Conservation (phyloP, 1,140 invertebrate species). For the Drosophila mauritiana region DNA sequence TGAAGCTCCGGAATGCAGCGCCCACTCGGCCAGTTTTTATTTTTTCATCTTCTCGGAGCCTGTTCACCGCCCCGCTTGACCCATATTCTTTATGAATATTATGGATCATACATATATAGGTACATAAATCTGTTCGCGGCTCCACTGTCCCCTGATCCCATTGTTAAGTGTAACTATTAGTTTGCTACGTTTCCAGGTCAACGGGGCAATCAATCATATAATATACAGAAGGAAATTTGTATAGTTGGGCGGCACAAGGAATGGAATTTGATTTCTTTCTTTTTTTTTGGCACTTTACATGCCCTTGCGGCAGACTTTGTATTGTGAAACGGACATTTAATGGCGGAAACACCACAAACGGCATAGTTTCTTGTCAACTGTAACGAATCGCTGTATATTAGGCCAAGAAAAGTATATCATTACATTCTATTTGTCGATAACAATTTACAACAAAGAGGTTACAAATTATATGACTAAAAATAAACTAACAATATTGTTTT, state of each 20-base stretch:
- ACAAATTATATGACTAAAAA: not conserved
- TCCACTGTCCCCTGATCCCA: slow-evolving; percentile 50
- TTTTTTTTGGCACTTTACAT: slow-evolving; percentile 49
- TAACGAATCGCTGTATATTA: slow-evolving; percentile 9
- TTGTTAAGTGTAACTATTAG: slow-evolving; percentile 83
- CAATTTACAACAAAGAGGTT: not conserved
- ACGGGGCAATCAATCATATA: slow-evolving; percentile 82
- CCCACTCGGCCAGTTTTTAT: slow-evolving; percentile 57
- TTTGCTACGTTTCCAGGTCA: slow-evolving; percentile 77
- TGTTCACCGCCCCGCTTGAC: slow-evolving; percentile 63
- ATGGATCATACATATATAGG: slow-evolving; percentile 3
- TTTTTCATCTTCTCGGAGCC: slow-evolving; percentile 46
- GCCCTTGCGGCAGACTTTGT: slow-evolving; percentile 44
- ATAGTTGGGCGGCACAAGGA: slow-evolving; percentile 51
- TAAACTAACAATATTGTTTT: too few relatives aligned
- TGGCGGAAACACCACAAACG: slow-evolving; percentile 17
- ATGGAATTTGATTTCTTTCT: slow-evolving; percentile 37
- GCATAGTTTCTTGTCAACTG: slow-evolving; percentile 23
- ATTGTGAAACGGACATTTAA: slow-evolving; percentile 27
- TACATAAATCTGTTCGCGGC: slow-evolving; percentile 2
- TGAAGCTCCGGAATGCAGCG: slow-evolving; percentile 60
- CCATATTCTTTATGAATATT: slow-evolving; percentile 51
- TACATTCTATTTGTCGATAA: slow-evolving; percentile 1
- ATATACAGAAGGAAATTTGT: slow-evolving; percentile 78
- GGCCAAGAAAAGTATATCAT: not conserved